These are phyloP conservation scores for Selene dorsalis DNA, from an alignment of 2,797 vertebrate genomes.

Conservation along the genomic window DNA sequence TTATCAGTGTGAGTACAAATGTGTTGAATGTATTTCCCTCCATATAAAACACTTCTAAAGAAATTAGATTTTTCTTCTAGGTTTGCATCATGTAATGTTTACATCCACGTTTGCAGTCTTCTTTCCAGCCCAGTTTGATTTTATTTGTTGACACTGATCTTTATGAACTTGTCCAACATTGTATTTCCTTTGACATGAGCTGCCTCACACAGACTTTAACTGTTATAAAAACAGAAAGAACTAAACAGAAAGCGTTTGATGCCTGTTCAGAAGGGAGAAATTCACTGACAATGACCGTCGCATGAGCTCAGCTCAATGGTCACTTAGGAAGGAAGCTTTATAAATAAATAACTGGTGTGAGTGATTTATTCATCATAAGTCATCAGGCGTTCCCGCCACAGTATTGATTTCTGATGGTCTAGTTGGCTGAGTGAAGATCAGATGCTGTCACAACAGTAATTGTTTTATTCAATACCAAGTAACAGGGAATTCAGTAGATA, in stretches of 20 bases:
- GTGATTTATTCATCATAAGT: conserved; percentile 41
- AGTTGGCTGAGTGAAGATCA: conserved; percentile 53
- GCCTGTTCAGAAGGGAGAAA: conserved; percentile 14
- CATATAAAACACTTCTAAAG: background rate
- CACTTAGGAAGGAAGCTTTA: conserved; percentile 55
- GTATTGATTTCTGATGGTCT: conserved; percentile 56
- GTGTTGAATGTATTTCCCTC: background rate
- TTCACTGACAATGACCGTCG: conserved; percentile 19
- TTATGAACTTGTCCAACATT: background rate
- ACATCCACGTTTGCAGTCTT: background rate
- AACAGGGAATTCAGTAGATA: conserved; percentile 29
- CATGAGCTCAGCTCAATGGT: conserved; percentile 32
- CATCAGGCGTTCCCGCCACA: conserved; percentile 45
- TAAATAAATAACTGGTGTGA: conserved; percentile 57
- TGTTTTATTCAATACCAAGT: conserved; percentile 42
- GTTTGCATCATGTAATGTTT: background rate
- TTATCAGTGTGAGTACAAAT: background rate
- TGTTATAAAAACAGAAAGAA: too few relatives aligned
- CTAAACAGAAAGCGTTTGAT: conserved; percentile 5
- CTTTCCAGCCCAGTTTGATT: background rate
- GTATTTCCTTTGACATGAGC: background rate
- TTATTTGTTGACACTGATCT: background rate
- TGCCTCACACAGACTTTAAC: background rate
- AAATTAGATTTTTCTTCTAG: background rate
- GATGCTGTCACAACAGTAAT: conserved; percentile 50